Evolutionary conservation across 1,140 invertebrate genomes (phyloP).

Genomic region (Galleria mellonella): DNA sequence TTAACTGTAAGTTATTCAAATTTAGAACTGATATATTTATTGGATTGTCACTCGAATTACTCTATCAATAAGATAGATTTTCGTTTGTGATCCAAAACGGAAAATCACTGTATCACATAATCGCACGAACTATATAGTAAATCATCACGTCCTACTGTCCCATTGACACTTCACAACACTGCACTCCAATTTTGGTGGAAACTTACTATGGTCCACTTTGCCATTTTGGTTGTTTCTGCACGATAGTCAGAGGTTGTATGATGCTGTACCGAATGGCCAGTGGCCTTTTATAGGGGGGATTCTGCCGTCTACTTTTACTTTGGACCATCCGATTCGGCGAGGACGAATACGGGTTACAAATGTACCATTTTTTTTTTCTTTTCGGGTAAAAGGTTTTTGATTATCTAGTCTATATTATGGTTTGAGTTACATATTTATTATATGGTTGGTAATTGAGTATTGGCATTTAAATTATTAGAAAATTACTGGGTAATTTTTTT

Average conservation of each 20-base stretch:
- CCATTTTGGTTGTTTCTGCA: conserved; percentile 49
- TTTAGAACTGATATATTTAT: too few species aligned
- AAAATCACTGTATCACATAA: neutral
- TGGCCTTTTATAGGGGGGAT: conserved; percentile 56
- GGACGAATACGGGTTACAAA: conserved; percentile 48
- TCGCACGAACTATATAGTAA: neutral
- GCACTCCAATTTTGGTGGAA: conserved; percentile 36
- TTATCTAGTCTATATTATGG: too few species aligned
- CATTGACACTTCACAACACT: conserved; percentile 29
- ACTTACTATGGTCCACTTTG: conserved; percentile 67
- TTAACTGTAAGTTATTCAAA: too few species aligned
- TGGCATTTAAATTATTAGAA: too few species aligned
- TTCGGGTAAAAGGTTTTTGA: neutral
- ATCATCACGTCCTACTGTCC: neutral
- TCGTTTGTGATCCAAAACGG: neutral
- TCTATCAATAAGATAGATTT: neutral
- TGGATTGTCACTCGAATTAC: neutral
- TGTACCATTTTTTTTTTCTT: conserved; percentile 32
- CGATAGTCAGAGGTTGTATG: conserved; percentile 40
- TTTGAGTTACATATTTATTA: too few species aligned
- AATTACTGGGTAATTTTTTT: too few species aligned
- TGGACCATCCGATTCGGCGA: conserved; percentile 37
- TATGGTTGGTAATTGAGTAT: too few species aligned
- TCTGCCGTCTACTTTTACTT: conserved; percentile 63
- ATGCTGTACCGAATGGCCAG: conserved; percentile 26